Evolutionary conservation across 2,797 vertebrate genomes (phyloP), one percentile per base, ranked within the genome.

Genomic region (Pitangus sulphuratus): DNA sequence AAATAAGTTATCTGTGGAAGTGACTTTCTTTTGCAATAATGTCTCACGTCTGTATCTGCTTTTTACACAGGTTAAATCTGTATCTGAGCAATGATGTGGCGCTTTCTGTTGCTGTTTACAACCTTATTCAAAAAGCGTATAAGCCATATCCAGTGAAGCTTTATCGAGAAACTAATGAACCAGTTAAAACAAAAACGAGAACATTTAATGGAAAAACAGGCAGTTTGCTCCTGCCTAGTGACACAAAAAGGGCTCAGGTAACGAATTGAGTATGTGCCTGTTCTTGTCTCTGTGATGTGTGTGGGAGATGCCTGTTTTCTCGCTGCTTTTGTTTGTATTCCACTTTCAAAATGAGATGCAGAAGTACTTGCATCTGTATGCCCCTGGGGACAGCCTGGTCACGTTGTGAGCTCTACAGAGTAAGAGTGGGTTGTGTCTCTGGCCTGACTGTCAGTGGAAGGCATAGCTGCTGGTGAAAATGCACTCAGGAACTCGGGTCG

Each of bases 191-290:
- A 40, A 99, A 99, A 98, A 99, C 99, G 7, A 98, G 99, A 64
- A 98, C 96, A 16, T 99, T 99, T 95, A 99, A 98, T 95, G 98
- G 98, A 7, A 98, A 99, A 95, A 99, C 99, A 1, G 99, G 99
- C 65, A 99, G 99, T 81, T 98, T 99, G 95, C 98, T 99, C 86
- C 98, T 99, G 88, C 99, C 99, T 75, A 99, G 98, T 26, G 99
- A 99, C 88, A 99, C 99, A 45, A 99, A 99, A 98, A 98, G 98
- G 92, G 97, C 99, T 78, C 99, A 99, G 99, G 99, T 99, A 97
- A 90, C 1, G 6, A 51, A 25, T 1, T 53, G 24, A 18, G 62
- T 57, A 40, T 45, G 13, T 64, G 12, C 5, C 44, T 58, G 28
- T 28, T 21, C 6, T 64, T 78, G 12, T 58, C 15, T 8, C 35